A percentile compares a stretch with the other conserved stretches of the same genome.
phyloP scores from a whole-genome alignment of 2,888 invertebrate species.

The Autographa pulchrina region DNA sequence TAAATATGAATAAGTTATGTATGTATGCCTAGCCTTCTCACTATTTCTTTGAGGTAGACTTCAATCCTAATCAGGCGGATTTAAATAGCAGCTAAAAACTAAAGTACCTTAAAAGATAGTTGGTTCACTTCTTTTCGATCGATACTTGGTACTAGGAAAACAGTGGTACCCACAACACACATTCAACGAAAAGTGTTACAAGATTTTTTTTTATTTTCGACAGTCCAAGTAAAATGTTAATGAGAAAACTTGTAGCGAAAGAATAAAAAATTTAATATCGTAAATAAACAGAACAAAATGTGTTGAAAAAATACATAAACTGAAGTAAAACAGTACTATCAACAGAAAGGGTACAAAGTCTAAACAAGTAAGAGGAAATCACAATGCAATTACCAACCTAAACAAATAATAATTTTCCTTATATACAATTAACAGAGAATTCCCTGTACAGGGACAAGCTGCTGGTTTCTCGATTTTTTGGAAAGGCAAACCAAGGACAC shows the following conservation, averaged over 20 bases:
- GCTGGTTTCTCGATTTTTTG: neutral
- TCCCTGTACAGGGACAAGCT: neutral
- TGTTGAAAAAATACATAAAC: neutral
- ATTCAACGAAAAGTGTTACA: neutral
- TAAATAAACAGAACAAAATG: neutral
- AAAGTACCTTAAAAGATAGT: neutral
- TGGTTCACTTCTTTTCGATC: neutral
- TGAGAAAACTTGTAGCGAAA: neutral
- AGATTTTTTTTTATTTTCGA: neutral
- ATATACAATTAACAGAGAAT: neutral
- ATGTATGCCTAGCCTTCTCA: too few species aligned
- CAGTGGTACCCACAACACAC: neutral
- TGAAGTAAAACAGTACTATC: neutral
- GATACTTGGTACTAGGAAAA: conserved; percentile 7
- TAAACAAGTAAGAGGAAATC: neutral
- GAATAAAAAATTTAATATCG: neutral
- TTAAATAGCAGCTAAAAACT: neutral
- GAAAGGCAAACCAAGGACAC: neutral
- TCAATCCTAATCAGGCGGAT: neutral
- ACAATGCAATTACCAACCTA: neutral
- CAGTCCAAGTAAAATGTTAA: neutral
- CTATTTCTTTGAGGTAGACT: neutral
- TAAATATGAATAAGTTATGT: too few species aligned
- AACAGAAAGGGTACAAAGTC: neutral
- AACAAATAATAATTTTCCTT: neutral